phyloP scores from a whole-genome alignment of 2,888 invertebrate species.

The Diplolepis rosae region DNA sequence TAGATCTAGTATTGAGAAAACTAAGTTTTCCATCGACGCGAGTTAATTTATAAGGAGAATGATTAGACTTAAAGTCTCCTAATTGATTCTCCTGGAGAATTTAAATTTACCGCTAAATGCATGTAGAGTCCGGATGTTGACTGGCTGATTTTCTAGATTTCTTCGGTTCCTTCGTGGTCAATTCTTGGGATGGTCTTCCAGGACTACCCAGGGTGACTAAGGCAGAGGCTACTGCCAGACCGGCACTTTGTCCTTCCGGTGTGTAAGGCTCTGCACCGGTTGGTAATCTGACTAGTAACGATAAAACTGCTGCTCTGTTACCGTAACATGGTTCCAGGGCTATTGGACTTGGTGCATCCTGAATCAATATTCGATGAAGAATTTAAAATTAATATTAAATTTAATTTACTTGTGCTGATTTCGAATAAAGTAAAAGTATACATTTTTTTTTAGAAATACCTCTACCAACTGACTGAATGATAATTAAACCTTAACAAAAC shows the following conservation, averaged over 20 bases:
- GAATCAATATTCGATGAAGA: slow-evolving; percentile 28
- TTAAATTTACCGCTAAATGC: slow-evolving; percentile 66
- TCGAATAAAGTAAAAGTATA: too few relatives aligned
- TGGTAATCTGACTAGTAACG: slow-evolving; percentile 91
- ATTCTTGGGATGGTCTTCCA: slow-evolving; percentile 82
- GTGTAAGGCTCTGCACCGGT: slow-evolving; percentile 90
- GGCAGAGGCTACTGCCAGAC: slow-evolving; percentile 91
- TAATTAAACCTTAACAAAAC: too few relatives aligned
- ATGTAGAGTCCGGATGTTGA: slow-evolving; percentile 80
- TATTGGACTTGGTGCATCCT: slow-evolving; percentile 94
- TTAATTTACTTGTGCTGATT: too few relatives aligned
- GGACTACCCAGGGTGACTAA: slow-evolving; percentile 91
- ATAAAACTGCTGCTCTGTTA: slow-evolving; percentile 94
- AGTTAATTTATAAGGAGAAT: slow-evolving; percentile 16
- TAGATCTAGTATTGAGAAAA: neutral
- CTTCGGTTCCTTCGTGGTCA: slow-evolving; percentile 77
- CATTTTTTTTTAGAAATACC: too few relatives aligned
- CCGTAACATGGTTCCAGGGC: slow-evolving; percentile 96
- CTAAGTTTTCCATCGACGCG: slow-evolving; percentile 15
- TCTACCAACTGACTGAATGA: too few relatives aligned
- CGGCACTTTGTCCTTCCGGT: slow-evolving; percentile 86
- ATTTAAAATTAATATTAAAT: neutral
- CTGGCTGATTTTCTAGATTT: slow-evolving; percentile 79
- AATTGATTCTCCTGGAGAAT: slow-evolving; percentile 17
- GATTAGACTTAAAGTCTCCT: slow-evolving; percentile 1